Conservation (phyloP, 2,113 vertebrate genomes). For the Speoplatyrhinus poulsoni region DNA sequence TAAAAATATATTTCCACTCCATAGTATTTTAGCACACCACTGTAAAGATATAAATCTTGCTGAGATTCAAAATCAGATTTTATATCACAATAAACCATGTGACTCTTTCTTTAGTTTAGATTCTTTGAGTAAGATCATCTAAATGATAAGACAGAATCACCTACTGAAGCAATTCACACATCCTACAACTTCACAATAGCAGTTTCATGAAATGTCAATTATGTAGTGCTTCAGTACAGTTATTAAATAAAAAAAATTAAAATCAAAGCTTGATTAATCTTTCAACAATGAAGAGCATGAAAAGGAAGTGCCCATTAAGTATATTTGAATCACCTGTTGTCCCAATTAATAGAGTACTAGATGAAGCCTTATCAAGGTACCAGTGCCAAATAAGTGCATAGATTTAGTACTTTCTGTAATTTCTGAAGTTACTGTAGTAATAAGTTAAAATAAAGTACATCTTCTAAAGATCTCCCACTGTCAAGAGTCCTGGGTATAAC, state of each 20-base stretch:
- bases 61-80: not conserved
- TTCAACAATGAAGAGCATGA: not conserved
- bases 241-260: not conserved
- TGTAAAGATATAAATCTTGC: slow-evolving; percentile 18
- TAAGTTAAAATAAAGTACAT: not conserved
- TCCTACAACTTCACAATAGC: not conserved
- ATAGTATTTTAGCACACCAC: slow-evolving; percentile 35
- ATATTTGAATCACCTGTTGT: no score
- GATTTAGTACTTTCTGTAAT: not conserved
- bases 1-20: slow-evolving; percentile 48
- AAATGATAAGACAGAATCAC: slow-evolving; percentile 12
- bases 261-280: not conserved
- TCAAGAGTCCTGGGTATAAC: not conserved
- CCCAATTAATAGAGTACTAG: not conserved
- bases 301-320: not conserved
- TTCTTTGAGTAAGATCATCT: slow-evolving; percentile 4
- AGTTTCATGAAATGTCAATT: slow-evolving; percentile 1
- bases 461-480: not conserved
- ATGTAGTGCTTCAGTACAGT: no score
- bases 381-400: not conserved
- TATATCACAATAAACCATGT: not conserved
- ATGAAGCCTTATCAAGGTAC: not conserved
- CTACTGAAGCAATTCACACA: slow-evolving; percentile 2
- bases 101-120: no score
- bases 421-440: not conserved